Conservation (phyloP, 2,113 vertebrate genomes). For the Campylomormyrus numenius region DNA sequence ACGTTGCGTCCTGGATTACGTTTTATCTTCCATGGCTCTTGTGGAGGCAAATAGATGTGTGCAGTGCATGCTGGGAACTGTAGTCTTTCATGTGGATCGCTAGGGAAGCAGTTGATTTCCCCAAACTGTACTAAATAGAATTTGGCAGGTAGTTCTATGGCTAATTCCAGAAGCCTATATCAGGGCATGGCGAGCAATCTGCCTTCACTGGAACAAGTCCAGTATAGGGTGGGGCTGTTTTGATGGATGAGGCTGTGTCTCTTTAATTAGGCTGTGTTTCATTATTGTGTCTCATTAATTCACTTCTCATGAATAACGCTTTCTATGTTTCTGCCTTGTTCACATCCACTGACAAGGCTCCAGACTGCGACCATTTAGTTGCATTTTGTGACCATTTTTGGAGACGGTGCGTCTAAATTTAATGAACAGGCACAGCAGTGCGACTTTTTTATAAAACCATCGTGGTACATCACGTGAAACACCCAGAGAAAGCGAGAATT, state of each 20-base stretch:
- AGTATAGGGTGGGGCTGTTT: neutral
- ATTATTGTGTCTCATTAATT: neutral
- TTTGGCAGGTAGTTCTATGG: neutral
- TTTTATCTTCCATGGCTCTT: neutral
- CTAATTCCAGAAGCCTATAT: neutral
- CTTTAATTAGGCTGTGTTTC: too few relatives aligned
- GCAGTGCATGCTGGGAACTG: neutral
- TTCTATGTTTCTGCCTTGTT: neutral
- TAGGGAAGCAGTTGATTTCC: neutral
- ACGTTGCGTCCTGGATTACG: neutral
- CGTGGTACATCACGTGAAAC: neutral
- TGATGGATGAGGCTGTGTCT: neutral
- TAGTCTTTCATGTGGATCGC: neutral
- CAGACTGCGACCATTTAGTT: neutral
- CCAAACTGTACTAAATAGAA: neutral
- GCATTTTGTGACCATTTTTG: neutral
- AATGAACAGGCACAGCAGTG: neutral
- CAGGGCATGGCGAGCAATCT: neutral
- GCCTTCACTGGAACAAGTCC: neutral
- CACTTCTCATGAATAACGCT: neutral
- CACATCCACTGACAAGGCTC: neutral
- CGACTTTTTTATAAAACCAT: neutral
- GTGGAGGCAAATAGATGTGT: neutral
- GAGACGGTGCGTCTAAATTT: neutral
- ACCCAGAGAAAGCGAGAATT: neutral